Evolutionary conservation across 2,888 invertebrate genomes (phyloP).

Genomic region (Drosophila testacea): DNA sequence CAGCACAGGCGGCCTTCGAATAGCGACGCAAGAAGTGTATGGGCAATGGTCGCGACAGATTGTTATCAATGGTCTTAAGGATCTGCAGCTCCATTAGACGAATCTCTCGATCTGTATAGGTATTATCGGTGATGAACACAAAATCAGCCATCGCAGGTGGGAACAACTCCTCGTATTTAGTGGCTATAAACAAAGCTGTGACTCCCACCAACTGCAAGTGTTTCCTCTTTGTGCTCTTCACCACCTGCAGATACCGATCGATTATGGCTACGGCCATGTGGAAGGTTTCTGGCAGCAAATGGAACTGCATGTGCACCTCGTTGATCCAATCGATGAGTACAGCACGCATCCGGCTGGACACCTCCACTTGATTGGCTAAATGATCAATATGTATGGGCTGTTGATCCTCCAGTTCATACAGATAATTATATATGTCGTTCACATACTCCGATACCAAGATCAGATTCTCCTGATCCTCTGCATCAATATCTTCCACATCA

Average conservation of each 20-base stretch:
- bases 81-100: conserved; percentile 93
- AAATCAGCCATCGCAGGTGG: conserved; percentile 95
- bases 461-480: conserved; percentile 90
- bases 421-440: conserved; percentile 94
- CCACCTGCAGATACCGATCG: conserved; percentile 92
- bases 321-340: conserved; percentile 97
- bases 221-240: conserved; percentile 88
- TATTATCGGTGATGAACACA: conserved; percentile 95
- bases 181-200: conserved; percentile 94
- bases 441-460: conserved; percentile 93
- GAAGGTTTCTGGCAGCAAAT: conserved; percentile 94
- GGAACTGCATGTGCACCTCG: conserved; percentile 95
- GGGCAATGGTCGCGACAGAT: conserved; percentile 94
- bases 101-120: conserved; percentile 92
- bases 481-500: conserved; percentile 92
- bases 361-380: conserved; percentile 88
- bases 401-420: conserved; percentile 90
- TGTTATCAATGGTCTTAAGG: conserved; percentile 90
- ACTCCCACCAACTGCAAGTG: conserved; percentile 95
- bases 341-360: conserved; percentile 94
- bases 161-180: conserved; percentile 98
- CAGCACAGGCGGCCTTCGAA: conserved; percentile 87
- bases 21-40: conserved; percentile 95
- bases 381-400: conserved; percentile 89
- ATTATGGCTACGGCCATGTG: conserved; percentile 94